phyloP scores from a whole-genome alignment of 2,888 invertebrate species.

The Parnassius mnemosyne region DNA sequence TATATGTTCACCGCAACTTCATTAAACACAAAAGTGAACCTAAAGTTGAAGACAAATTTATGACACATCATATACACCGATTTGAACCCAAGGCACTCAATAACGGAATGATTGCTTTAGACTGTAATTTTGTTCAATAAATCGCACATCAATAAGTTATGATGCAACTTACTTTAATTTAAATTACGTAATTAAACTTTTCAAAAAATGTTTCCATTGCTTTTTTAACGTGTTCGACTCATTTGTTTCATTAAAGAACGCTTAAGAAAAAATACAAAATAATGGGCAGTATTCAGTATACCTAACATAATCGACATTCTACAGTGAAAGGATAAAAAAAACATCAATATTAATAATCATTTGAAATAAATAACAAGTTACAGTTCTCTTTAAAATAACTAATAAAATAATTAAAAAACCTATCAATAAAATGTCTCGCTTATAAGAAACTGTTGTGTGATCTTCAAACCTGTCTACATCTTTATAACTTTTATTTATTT shows the following conservation, averaged over 20 bases:
- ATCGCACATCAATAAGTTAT: conserved; percentile 44
- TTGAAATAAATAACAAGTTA: conserved; percentile 81
- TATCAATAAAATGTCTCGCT: conserved; percentile 59
- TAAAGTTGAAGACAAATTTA: conserved; percentile 9
- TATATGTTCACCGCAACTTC: conserved; percentile 4
- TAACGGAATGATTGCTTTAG: conserved; percentile 24
- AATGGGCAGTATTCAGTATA: conserved; percentile 74
- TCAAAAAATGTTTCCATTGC: conserved; percentile 33
- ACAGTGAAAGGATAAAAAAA: conserved; percentile 67
- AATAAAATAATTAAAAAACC: conserved; percentile 76
- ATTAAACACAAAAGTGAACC: conserved; percentile 20
- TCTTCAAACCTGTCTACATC: conserved; percentile 61
- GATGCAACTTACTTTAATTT: conserved; percentile 53
- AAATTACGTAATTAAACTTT: conserved; percentile 41
- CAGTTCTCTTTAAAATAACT: conserved; percentile 70
- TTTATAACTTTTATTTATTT: conserved; percentile 74
- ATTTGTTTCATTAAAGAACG: conserved; percentile 41
- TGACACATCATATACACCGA: conserved; percentile 11
- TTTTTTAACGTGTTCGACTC: conserved; percentile 37
- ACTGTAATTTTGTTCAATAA: conserved; percentile 64
- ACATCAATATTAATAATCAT: conserved; percentile 78
- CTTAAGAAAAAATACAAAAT: conserved; percentile 59
- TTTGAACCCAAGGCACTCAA: conserved; percentile 19
- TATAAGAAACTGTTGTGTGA: conserved; percentile 67
- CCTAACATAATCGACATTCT: conserved; percentile 71